Evolutionary conservation across 2,888 invertebrate genomes (phyloP).

Genomic region (Ormyrus nitidulus): DNA sequence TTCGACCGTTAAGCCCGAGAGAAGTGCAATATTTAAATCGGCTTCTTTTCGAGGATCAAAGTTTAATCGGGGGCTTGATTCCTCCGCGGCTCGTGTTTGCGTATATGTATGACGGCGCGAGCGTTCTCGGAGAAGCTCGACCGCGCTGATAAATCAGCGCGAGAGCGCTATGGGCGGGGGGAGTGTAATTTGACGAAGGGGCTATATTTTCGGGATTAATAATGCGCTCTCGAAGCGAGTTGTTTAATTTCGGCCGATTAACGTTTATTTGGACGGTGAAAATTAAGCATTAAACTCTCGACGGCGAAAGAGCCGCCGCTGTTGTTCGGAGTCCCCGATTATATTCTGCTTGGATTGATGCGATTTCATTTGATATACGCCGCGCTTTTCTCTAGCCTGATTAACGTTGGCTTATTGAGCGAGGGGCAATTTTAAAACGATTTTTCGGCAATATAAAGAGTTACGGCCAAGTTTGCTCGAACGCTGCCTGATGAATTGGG

Average conservation of each 20-base stretch:
- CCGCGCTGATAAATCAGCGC: conserved; percentile 4
- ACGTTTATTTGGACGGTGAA: conserved; percentile 25
- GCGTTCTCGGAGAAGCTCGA: neutral
- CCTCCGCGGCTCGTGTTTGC: neutral
- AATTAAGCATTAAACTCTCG: conserved; percentile 15
- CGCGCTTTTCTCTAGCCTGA: conserved; percentile 17
- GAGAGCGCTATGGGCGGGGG: neutral
- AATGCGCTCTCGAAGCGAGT: neutral
- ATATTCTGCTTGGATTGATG: neutral
- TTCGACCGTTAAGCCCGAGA: neutral
- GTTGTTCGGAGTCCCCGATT: conserved; percentile 13
- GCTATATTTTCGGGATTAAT: conserved; percentile 34
- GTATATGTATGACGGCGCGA: neutral
- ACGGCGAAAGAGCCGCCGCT: neutral
- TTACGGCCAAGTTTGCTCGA: no score
- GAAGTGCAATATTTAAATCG: conserved; percentile 32
- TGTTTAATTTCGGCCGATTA: conserved; percentile 23
- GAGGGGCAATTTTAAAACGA: neutral
- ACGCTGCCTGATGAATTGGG: no score
- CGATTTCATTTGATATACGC: conserved; percentile 11
- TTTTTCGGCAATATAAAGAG: no score
- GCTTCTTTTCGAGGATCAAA: conserved; percentile 2
- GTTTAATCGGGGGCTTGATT: conserved; percentile 2
- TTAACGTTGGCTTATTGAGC: neutral
- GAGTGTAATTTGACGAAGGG: conserved; percentile 16